A percentile compares a stretch with the other conserved stretches of the same genome.
phyloP scores from a whole-genome alignment of 2,888 invertebrate genomes.

The Pecten maximus region DNA sequence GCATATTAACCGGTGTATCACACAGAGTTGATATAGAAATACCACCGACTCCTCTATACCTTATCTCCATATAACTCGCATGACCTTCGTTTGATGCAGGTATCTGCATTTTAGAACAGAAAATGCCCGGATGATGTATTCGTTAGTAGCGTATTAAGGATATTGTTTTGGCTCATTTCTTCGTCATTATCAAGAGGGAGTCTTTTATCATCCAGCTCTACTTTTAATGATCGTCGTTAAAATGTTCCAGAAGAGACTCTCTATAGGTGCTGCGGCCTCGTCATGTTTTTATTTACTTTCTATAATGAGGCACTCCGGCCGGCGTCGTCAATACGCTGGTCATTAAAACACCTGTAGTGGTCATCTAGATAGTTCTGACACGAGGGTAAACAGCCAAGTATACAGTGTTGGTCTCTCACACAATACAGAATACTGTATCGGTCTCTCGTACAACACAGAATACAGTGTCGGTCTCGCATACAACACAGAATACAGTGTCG shows the following conservation, averaged over 20 bases:
- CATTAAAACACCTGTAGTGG: conserved; percentile 29
- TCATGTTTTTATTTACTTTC: not conserved
- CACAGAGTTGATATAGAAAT: not conserved
- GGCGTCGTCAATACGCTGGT: not conserved
- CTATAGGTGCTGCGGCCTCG: not conserved
- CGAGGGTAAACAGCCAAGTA: not conserved
- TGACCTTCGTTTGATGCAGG: not conserved
- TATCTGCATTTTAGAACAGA: not conserved
- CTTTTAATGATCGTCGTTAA: not conserved
- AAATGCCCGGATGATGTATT: not conserved
- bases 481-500: too few species aligned
- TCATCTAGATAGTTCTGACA: not conserved
- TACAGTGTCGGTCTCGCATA: too few species aligned
- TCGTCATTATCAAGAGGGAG: not conserved
- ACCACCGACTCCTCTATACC: not conserved
- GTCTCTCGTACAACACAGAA: too few species aligned
- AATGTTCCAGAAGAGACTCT: not conserved
- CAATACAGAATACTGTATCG: too few species aligned
- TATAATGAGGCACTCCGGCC: conserved; percentile 19
- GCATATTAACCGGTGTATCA: not conserved
- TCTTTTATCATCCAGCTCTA: not conserved
- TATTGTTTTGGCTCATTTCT: not conserved
- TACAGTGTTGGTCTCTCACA: too few species aligned
- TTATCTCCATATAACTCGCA: not conserved
- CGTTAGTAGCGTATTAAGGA: not conserved